Evolutionary conservation across 2,113 vertebrate genomes (phyloP), one percentile per base, ranked within the genome.

Genomic region (Platichthys flesus): DNA sequence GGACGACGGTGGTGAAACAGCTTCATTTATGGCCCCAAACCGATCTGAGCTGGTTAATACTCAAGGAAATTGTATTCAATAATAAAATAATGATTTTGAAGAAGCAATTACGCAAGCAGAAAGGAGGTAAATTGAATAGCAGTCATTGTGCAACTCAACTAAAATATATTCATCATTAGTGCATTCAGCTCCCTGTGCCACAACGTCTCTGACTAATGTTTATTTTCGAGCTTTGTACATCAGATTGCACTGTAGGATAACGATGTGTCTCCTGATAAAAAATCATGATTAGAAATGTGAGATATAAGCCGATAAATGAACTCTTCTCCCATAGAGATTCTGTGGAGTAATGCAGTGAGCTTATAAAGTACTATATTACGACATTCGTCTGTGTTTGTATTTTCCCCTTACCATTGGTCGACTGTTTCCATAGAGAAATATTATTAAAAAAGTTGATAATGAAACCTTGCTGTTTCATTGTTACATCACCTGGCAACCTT

Each of bases 21-120:
- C 83, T 89, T 86, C 57, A 84, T 91, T 89, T 87, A 84, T 79
- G 76, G 67, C 67, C 67, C 35, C 45, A 58, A 15, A 82, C 67
- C 42, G 24, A 24, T 55, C 23, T 65, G 51, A 37, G 9, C 54
- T 57, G 52, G 60, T 66, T 63, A 26, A 52, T 47, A 31, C 24
- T 52, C 60, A 81, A 68, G 37, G 54, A 68, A 74, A 83, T 54
- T 12, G 3, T 54, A 59, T 76, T 78, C 12, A 26, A 56, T 26
- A 66, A 45, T 21, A 56, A 42, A 31, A 31, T 31, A 31, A 66
- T 15, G 3, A 78, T 52, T 67, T 7, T 31, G 31, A 78, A 73
- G 49, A 69, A 52, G 56, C 35, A 71, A 67, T 78, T 76, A 71
- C 28, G 9, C 47, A 65, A 65, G 24, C 54, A 66, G 47, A 20